Percentiles rank a stretch among this genome's conserved stretches.
phyloP scores from a whole-genome alignment of 1,140 invertebrate genomes.

The Asobara japonica region DNA sequence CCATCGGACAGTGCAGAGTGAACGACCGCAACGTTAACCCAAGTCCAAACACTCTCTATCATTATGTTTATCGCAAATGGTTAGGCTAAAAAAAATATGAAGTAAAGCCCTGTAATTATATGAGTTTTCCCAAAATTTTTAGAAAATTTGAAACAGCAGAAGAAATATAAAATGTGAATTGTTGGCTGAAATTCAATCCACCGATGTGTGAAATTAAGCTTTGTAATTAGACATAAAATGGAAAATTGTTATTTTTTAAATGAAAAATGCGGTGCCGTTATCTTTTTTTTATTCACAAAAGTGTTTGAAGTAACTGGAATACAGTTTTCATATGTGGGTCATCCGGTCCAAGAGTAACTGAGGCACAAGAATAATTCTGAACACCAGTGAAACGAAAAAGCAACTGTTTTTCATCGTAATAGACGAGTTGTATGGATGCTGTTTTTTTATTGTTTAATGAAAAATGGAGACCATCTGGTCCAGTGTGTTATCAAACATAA shows the following conservation, averaged over 20 bases:
- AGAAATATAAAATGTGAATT: background rate
- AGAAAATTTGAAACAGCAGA: background rate
- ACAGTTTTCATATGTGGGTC: conserved; percentile 37
- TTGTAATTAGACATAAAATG: too few relatives aligned
- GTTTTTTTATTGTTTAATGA: background rate
- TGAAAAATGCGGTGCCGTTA: background rate
- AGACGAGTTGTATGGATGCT: background rate
- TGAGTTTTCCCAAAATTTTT: background rate
- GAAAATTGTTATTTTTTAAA: too few relatives aligned
- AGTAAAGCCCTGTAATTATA: background rate
- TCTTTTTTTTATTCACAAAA: background rate
- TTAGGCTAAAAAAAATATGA: background rate
- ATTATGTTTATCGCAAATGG: background rate
- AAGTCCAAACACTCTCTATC: conserved; percentile 30
- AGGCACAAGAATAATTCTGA: background rate
- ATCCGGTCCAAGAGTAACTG: conserved; percentile 29
- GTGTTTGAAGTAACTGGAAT: conserved; percentile 11
- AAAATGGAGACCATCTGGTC: background rate
- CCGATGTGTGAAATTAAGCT: too few relatives aligned
- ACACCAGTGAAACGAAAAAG: conserved; percentile 7
- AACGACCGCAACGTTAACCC: conserved; percentile 50
- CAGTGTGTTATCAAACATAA: background rate
- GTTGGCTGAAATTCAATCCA: too few relatives aligned
- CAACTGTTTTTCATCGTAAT: background rate
- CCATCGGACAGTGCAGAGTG: conserved; percentile 52